Conservation (phyloP, 1,140 invertebrate genomes). For the Helicoverpa armigera region DNA sequence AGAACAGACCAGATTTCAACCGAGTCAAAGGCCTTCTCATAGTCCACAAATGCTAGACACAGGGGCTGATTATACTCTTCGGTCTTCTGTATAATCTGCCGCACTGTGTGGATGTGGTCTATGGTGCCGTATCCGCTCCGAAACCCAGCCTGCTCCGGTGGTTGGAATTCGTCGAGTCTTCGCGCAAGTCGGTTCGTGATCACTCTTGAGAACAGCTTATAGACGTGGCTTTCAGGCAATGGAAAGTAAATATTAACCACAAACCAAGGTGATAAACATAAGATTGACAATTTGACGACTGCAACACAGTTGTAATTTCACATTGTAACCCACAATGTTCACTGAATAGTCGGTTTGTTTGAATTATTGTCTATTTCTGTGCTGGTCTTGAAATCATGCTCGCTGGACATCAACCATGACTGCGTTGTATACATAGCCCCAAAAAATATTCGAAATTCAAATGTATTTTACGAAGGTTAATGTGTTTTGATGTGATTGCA, state of each 20-base stretch:
- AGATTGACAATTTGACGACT: slow-evolving; percentile 20
- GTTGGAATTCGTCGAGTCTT: too few relatives aligned
- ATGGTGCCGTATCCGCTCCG: too few relatives aligned
- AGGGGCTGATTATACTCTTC: too few relatives aligned
- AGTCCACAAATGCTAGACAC: too few relatives aligned
- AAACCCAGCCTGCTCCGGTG: too few relatives aligned
- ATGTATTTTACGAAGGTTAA: background rate
- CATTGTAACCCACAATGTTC: slow-evolving; percentile 7
- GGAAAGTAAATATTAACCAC: slow-evolving; percentile 11
- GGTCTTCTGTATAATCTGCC: too few relatives aligned
- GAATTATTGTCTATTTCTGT: slow-evolving; percentile 29
- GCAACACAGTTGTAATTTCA: background rate
- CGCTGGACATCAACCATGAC: slow-evolving; percentile 2
- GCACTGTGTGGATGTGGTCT: too few relatives aligned
- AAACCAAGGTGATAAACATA: slow-evolving; percentile 3
- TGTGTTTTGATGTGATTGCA: slow-evolving; percentile 19
- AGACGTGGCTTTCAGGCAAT: slow-evolving; percentile 5
- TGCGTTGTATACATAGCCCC: background rate
- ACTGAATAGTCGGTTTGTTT: slow-evolving; percentile 14
- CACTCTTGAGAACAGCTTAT: too few relatives aligned
- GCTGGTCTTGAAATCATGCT: background rate
- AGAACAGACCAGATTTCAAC: too few relatives aligned
- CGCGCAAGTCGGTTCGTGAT: too few relatives aligned
- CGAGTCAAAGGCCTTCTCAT: too few relatives aligned
- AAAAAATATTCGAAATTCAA: background rate